Percentiles rank a stretch among this genome's conserved stretches.
phyloP scores from a whole-genome alignment of 37 sponge, comb jelly and placozoan genomes.

The Halichondria panicea region DNA sequence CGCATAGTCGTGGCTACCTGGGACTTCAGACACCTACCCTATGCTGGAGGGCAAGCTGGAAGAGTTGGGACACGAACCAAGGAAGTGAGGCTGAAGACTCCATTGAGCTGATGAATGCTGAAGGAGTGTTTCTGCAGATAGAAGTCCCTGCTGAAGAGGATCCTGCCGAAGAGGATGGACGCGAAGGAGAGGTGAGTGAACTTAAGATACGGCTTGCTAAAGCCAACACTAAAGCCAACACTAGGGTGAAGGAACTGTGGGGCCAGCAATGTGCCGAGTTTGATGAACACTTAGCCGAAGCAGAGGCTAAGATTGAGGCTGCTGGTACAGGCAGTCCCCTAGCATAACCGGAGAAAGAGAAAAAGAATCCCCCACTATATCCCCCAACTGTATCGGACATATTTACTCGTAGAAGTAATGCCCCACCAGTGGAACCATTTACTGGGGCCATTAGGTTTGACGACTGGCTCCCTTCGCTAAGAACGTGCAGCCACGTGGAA shows the following conservation, averaged over 20 bases:
- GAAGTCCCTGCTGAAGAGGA: not conserved
- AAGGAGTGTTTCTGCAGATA: not conserved
- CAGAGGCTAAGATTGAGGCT: conserved; percentile 2
- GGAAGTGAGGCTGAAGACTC: conserved; percentile 1
- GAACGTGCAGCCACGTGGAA: conserved; percentile 20
- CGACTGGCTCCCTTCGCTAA: conserved; percentile 14
- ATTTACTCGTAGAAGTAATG: not conserved
- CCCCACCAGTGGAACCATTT: conserved; percentile 16
- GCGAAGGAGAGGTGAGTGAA: too few relatives aligned
- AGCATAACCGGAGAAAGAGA: too few relatives aligned
- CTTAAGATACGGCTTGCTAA: too few relatives aligned
- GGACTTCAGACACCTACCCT: too few relatives aligned
- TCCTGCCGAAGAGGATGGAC: not conserved
- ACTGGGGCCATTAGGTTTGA: conserved; percentile 7
- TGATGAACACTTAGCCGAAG: not conserved
- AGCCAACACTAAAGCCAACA: too few relatives aligned
- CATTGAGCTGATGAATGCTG: conserved; percentile 7
- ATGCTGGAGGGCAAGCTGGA: too few relatives aligned
- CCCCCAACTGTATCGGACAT: not conserved
- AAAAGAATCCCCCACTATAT: too few relatives aligned
- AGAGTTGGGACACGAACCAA: conserved; percentile 1
- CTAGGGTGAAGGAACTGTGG: too few relatives aligned
- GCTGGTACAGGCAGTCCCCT: conserved; percentile 2
- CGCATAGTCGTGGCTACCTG: too few relatives aligned
- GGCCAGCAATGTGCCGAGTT: not conserved